Base-by-base conservation (phyloP, 2,113 vertebrate genomes). In the Hippoglossus stenolepis region DNA sequence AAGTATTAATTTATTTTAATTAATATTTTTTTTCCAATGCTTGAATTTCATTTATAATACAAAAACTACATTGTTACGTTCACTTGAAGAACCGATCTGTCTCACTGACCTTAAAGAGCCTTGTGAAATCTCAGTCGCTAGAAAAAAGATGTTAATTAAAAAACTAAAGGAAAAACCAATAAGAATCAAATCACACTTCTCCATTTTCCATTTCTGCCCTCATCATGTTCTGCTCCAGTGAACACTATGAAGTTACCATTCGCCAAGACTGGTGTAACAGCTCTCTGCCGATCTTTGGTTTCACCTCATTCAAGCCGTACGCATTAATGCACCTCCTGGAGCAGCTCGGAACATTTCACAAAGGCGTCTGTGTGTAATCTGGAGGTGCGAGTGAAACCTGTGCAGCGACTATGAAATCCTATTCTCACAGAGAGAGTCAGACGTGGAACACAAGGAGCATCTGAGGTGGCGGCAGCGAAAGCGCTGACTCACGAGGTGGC, bases 281-380 rank as follows among this genome's bases (percentile, higher is more conserved):
- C 80, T 84, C 66, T 73, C 15, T 28, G 68, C 47, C 75, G 45
- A 72, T 82, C 71, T 87, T 75, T 45, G 78, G 90, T 90, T 86
- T 92, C 88, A 84, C 20, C 18, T 81, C 75, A 76, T 80, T 78
- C 58, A 49, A 79, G 68, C 85, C 64, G 66, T 73, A 76, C 17
- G n/a, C 71, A 80, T 83, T 78, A 90, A 87, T 86, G 77, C 61
- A 65, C 72, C 79, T 88, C 70, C 67, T 87, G 84, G 82, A 89
- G 64, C 53, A 74, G 85, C 68, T 77, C 45, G 35, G 69, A 13
- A 68, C 49, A 24, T 77, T 80, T 71, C 28, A 91, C 88, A 93
- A 89, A 87, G 88, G 47, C 66, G 60, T 63, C 78, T 76, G 63
- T 59, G 77, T 89, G 87, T 91, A 80, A 73, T 80, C 43, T 53